phyloP scores from a whole-genome alignment of 2,113 vertebrate genomes.

The Struthio camelus region DNA sequence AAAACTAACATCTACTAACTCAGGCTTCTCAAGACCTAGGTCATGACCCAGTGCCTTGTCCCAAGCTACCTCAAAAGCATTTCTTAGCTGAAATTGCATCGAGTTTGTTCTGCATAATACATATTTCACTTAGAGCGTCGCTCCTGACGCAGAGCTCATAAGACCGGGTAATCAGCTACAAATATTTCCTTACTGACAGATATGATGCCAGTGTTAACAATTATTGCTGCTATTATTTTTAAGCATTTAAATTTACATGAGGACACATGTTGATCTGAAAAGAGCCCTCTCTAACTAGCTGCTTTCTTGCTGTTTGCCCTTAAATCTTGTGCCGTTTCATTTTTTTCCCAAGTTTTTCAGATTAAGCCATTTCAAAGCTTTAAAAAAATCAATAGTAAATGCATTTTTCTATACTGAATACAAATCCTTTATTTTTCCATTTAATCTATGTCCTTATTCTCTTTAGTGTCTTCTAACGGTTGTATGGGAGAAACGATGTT shows the following conservation, averaged over 20 bases:
- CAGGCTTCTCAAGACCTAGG: conserved; percentile 72
- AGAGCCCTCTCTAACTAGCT: fast-evolving
- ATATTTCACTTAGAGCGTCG: neutral
- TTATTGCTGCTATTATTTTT: neutral
- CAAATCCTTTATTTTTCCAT: neutral
- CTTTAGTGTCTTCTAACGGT: neutral
- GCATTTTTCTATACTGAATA: neutral
- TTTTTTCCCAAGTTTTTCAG: neutral
- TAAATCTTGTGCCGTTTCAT: neutral
- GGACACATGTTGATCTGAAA: neutral
- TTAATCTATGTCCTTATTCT: neutral
- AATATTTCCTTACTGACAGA: neutral
- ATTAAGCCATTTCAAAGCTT: neutral
- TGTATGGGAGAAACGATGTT: neutral
- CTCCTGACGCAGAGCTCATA: neutral
- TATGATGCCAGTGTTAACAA: neutral
- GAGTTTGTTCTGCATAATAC: conserved; percentile 22
- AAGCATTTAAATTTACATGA: neutral
- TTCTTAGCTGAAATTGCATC: conserved; percentile 31
- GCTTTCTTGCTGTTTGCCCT: neutral
- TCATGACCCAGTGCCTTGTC: conserved; percentile 64
- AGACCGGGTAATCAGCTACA: neutral
- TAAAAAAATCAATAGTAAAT: neutral
- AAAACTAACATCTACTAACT: conserved; percentile 76
- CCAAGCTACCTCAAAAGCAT: conserved; percentile 65